A percentile compares a stretch with the other conserved stretches of the same genome.
Conservation (phyloP, 2,797 vertebrate genomes). For the Champsocephalus esox region DNA sequence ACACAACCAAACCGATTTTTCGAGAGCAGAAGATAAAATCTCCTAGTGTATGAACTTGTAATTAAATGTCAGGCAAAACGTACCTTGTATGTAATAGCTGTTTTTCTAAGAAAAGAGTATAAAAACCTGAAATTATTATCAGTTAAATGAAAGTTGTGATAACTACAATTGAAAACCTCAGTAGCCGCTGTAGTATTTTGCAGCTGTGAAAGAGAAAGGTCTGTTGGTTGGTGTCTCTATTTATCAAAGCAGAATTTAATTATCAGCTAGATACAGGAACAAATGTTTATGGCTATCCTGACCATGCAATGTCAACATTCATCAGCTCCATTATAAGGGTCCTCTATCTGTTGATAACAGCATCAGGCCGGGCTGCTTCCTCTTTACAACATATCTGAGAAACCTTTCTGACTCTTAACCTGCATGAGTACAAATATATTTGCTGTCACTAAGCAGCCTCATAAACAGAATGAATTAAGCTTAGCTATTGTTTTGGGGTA, state of each 20-base stretch:
- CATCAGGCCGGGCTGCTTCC: slow-evolving; percentile 6
- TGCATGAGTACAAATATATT: slow-evolving; percentile 35
- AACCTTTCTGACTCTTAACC: slow-evolving; percentile 27
- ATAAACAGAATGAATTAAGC: slow-evolving; percentile 36
- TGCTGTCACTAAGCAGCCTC: slow-evolving; percentile 30
- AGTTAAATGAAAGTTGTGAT: not conserved
- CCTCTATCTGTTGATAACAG: slow-evolving; percentile 49
- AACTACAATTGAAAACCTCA: not conserved
- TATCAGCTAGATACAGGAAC: slow-evolving; percentile 67
- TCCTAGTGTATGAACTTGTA: not conserved
- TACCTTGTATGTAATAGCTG: not conserved
- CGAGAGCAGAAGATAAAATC: not conserved
- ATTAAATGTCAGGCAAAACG: not conserved
- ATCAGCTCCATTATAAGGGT: slow-evolving; percentile 73
- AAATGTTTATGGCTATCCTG: slow-evolving; percentile 65
- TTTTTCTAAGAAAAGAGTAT: too few relatives aligned
- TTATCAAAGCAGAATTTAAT: slow-evolving; percentile 79
- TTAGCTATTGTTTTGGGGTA: slow-evolving; percentile 21
- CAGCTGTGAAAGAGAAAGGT: slow-evolving; percentile 17
- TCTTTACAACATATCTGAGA: slow-evolving; percentile 33
- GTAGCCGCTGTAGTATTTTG: slow-evolving; percentile 18
- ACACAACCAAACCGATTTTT: not conserved
- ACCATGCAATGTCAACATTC: slow-evolving; percentile 60
- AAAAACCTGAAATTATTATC: not conserved
- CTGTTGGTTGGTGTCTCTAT: slow-evolving; percentile 57